Evolutionary conservation across 2,797 vertebrate species (phyloP).

Genomic region (Phoeniculus purpureus): DNA sequence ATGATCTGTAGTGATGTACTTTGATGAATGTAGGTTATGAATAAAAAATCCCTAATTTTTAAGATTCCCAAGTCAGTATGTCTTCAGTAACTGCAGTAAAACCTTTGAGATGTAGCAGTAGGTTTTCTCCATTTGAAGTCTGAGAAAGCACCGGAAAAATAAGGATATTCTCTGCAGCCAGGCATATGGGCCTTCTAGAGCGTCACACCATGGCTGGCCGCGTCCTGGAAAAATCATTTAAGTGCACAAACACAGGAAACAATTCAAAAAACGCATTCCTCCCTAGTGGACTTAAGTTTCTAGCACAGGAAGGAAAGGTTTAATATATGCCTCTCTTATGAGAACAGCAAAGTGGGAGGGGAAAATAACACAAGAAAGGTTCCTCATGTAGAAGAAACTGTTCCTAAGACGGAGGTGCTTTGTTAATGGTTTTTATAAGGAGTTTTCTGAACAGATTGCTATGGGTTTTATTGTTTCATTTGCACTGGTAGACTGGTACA

Average conservation of each 20-base stretch:
- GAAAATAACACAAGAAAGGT: neutral
- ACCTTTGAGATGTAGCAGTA: neutral
- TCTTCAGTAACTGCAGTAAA: neutral
- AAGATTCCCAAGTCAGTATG: neutral
- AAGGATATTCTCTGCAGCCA: neutral
- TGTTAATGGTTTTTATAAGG: neutral
- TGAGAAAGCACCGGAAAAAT: neutral
- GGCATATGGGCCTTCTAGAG: neutral
- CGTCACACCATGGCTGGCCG: neutral
- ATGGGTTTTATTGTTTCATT: neutral
- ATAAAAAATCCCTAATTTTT: neutral
- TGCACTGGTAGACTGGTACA: neutral
- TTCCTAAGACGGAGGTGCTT: neutral
- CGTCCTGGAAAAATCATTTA: neutral
- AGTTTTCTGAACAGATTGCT: neutral
- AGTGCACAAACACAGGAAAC: neutral
- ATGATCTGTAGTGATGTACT: neutral
- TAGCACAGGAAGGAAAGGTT: neutral
- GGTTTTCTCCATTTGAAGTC: neutral
- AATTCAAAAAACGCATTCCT: neutral
- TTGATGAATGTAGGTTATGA: fast-evolving
- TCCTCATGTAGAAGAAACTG: neutral
- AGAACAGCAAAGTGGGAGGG: fast-evolving
- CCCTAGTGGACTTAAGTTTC: neutral
- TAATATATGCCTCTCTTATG: neutral